Evolutionary conservation across 2,113 vertebrate species (phyloP).

Genomic region (Sciurus niger): DNA sequence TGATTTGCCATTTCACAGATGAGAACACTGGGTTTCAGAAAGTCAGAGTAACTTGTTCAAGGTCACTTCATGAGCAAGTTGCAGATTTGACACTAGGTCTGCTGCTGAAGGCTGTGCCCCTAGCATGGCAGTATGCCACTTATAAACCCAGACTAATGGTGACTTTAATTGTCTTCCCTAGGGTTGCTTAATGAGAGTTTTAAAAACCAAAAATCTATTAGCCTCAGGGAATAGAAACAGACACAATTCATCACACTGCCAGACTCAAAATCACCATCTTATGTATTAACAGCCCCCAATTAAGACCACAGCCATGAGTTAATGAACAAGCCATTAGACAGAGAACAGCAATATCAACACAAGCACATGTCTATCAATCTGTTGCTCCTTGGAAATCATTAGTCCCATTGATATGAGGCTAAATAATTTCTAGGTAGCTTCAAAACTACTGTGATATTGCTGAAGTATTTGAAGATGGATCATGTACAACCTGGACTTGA

Average conservation of each 20-base stretch:
- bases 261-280: slow-evolving; percentile 67
- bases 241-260: slow-evolving; percentile 66
- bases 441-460: background rate
- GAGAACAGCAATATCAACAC: slow-evolving; percentile 64
- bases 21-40: slow-evolving; percentile 21
- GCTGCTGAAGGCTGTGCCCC: background rate
- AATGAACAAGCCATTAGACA: slow-evolving; percentile 75
- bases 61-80: background rate
- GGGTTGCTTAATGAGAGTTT: slow-evolving; percentile 68
- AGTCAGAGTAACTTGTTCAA: background rate
- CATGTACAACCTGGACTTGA: background rate
- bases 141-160: background rate
- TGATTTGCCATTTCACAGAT: slow-evolving; percentile 40
- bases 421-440: slow-evolving; percentile 70
- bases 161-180: slow-evolving; percentile 65
- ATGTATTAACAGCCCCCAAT: slow-evolving; percentile 59
- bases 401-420: background rate
- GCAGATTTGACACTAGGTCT: background rate
- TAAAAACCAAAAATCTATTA: slow-evolving; percentile 70
- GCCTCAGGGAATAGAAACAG: slow-evolving; percentile 72
- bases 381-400: slow-evolving; percentile 49
- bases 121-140: background rate
- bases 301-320: slow-evolving; percentile 69
- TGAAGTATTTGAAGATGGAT: background rate
- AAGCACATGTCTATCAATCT: slow-evolving; percentile 58